Evolutionary conservation across 2,888 invertebrate genomes (phyloP), one percentile per base, ranked within the genome.

Genomic region (Leptopilina myrica): DNA sequence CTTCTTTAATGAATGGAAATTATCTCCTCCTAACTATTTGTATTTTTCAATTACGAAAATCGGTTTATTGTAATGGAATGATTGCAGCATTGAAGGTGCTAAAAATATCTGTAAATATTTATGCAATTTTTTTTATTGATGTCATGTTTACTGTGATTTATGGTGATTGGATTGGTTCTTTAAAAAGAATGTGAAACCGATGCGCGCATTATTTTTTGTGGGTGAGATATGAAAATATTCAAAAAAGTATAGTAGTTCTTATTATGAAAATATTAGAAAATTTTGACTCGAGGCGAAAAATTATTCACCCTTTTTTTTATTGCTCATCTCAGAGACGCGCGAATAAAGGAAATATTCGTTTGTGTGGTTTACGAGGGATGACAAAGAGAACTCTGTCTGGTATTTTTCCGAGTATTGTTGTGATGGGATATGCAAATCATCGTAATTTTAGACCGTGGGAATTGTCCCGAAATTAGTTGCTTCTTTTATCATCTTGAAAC

Each of bases 41-140:
- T 49, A 3, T 49, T 69, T 53, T 69, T 26, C 8, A 53, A 20
- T 53, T 53, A 14, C 53, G 53, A 69, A 53, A 69, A 69, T 53
- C 69, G 53, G 69, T 46, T 49, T 49, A 6, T 69, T 53, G 20
- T 49, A 26, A 49, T 69, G 69, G 49, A 53, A 69, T 20, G 15
- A 69, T 69, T 69, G 26, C 69, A 53, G 53, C 53, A 69, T 53
- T 69, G 49, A 26, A 69, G 26, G 46, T 67, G 69, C 69, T 69
- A 69, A 53, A 69, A 69, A 69, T 69, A 69, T 26, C 14, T 7
- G 53, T 69, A 69, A 69, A 69, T 69, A 69, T 69, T 53, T 69
- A 69, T 69, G 69, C 62, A 69, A 69, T 53, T 69, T 46, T 69
- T 46, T 69, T 69, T 69, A 69, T 69, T 69, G 49, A 12, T 69